A percentile compares a stretch with the other conserved stretches of the same genome.
Conservation (phyloP, 2,113 vertebrate species). For the Erythrolamprus reginae region DNA sequence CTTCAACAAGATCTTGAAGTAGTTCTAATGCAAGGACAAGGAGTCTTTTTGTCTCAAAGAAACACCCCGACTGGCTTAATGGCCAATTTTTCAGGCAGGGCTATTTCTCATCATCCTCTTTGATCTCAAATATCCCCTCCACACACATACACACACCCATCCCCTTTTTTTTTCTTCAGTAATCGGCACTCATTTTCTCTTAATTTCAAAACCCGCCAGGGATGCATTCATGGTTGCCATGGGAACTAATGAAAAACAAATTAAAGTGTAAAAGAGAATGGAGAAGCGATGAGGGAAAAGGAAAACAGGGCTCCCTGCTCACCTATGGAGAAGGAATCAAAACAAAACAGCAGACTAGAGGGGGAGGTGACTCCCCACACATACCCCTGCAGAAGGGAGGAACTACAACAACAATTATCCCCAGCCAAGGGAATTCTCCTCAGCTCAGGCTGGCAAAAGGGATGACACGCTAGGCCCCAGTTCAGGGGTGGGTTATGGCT, state of each 20-base stretch:
- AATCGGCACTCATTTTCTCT: constrained; percentile 24
- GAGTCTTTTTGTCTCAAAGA: neutral
- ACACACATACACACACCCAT: too few relatives aligned
- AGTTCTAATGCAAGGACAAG: neutral
- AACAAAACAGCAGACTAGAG: too few relatives aligned
- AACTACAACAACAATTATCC: neutral
- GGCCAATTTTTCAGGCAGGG: constrained; percentile 5
- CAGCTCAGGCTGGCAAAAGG: neutral
- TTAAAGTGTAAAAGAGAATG: constrained; percentile 11
- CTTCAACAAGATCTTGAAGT: neutral
- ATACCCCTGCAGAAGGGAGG: neutral
- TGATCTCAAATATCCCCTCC: constrained; percentile 27
- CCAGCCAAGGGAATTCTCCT: neutral
- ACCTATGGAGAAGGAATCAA: constrained; percentile 21
- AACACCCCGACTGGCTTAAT: constrained; percentile 15
- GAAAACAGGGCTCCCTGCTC: constrained; percentile 24
- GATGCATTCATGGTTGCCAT: constrained; percentile 67
- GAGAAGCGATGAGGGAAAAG: neutral
- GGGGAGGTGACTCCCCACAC: neutral
- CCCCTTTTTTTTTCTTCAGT: constrained; percentile 1
- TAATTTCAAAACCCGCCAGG: constrained; percentile 54
- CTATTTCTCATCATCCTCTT: constrained; percentile 7
- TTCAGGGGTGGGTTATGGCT: too few relatives aligned
- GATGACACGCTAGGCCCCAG: neutral
- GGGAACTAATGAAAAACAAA: constrained; percentile 68